phyloP scores from a whole-genome alignment of 2,888 invertebrate genomes.

The Cephus spinipes region DNA sequence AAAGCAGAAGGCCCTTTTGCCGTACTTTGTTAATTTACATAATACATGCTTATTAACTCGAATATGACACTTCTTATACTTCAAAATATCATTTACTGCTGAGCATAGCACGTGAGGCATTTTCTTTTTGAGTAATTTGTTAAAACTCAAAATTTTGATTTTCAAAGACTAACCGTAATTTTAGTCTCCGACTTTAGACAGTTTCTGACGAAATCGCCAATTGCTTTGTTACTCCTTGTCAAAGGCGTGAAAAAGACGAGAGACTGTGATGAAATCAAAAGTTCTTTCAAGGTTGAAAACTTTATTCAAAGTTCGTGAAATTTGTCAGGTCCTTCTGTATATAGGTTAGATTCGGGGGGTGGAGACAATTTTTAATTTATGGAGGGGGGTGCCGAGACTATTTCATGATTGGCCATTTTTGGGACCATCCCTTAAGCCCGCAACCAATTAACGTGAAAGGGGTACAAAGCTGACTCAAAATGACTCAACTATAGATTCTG shows the following conservation, averaged over 20 bases:
- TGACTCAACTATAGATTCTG: neutral
- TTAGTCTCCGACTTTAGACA: neutral
- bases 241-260: neutral
- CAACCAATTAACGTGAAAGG: neutral
- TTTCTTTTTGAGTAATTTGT: neutral
- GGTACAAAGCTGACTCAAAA: neutral
- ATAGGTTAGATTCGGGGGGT: neutral
- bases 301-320: neutral
- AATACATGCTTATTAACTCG: neutral
- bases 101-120: neutral
- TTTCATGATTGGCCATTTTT: neutral
- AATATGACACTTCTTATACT: neutral
- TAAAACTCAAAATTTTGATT: neutral
- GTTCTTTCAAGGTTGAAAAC: neutral
- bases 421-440: neutral
- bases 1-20: neutral
- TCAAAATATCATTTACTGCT: neutral
- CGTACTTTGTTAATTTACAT: neutral
- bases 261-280: neutral
- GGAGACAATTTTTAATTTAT: neutral
- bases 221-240: slow-evolving; percentile 69
- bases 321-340: neutral
- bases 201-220: slow-evolving; percentile 62
- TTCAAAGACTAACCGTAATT: neutral
- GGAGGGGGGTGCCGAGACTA: neutral